phyloP scores from a whole-genome alignment of 1,140 invertebrate genomes.

The Phortica variegata region DNA sequence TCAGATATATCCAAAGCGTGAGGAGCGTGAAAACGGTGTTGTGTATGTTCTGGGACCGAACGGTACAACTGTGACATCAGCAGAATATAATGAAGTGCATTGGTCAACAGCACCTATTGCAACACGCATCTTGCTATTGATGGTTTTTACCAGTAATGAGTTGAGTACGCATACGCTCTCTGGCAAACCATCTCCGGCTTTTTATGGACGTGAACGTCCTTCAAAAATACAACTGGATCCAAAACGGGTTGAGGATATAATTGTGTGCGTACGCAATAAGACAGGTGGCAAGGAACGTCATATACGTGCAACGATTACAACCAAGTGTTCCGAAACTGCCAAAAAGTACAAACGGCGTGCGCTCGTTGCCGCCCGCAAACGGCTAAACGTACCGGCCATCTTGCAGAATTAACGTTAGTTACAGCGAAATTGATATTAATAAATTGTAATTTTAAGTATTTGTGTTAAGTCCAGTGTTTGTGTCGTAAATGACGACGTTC shows the following conservation, averaged over 20 bases:
- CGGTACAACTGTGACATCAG: conserved; percentile 38
- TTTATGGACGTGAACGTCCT: conserved; percentile 40
- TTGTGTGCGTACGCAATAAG: conserved; percentile 37
- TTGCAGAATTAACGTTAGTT: too few species aligned
- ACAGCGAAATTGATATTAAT: too few species aligned
- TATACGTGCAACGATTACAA: conserved; percentile 58
- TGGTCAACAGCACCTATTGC: conserved; percentile 47
- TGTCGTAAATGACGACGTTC: too few species aligned
- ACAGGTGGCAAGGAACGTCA: conserved; percentile 41
- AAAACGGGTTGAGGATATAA: conserved; percentile 49
- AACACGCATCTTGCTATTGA: conserved; percentile 45
- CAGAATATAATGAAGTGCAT: conserved; percentile 35
- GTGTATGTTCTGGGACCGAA: conserved; percentile 45
- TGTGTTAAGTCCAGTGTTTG: too few species aligned
- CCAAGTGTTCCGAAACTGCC: conserved; percentile 63
- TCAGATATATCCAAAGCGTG: conserved; percentile 22
- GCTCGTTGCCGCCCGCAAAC: too few species aligned
- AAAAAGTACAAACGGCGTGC: conserved; percentile 59
- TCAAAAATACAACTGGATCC: conserved; percentile 47
- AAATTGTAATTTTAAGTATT: too few species aligned
- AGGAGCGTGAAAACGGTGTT: conserved; percentile 12
- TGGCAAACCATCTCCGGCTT: conserved; percentile 56
- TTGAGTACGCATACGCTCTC: conserved; percentile 56
- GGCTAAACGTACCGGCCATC: too few species aligned
- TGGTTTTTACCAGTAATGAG: conserved; percentile 44